phyloP scores from a whole-genome alignment of 2,888 invertebrate species.

The Liodrosophila aerea region DNA sequence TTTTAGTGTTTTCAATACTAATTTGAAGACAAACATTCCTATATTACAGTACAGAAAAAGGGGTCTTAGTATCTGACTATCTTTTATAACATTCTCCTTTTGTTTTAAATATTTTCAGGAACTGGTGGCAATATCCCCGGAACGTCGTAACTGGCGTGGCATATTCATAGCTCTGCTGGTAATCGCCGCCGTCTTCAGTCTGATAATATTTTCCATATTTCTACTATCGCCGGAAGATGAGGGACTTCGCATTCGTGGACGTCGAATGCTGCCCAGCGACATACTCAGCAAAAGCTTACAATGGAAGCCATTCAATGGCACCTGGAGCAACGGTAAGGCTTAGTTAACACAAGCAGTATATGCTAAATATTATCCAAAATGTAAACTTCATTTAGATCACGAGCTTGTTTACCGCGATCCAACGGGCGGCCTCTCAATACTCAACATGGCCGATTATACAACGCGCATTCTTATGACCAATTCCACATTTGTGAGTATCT shows the following conservation, averaged over 20 bases:
- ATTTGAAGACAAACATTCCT: too few relatives aligned
- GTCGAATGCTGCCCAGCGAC: slow-evolving; percentile 88
- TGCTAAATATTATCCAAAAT: neutral
- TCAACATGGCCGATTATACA: slow-evolving; percentile 90
- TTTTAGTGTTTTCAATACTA: too few relatives aligned
- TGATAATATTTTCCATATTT: slow-evolving; percentile 95
- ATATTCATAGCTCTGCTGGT: slow-evolving; percentile 96
- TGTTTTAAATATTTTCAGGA: slow-evolving; percentile 86
- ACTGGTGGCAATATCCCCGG: slow-evolving; percentile 92
- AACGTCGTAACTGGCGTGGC: slow-evolving; percentile 96
- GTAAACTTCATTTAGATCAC: slow-evolving; percentile 84
- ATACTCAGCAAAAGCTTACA: slow-evolving; percentile 85
- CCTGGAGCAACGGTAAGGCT: slow-evolving; percentile 87
- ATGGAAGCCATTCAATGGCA: slow-evolving; percentile 88
- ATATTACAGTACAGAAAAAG: too few relatives aligned
- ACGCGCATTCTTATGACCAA: slow-evolving; percentile 90
- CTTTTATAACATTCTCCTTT: neutral
- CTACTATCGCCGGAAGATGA: slow-evolving; percentile 90
- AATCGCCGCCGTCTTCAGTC: slow-evolving; percentile 92
- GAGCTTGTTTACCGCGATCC: slow-evolving; percentile 90
- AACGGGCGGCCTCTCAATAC: slow-evolving; percentile 90
- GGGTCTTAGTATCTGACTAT: too few relatives aligned
- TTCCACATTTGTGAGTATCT: slow-evolving; percentile 90
- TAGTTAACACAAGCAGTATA: neutral
- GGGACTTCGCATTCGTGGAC: slow-evolving; percentile 87